Percentiles rank a stretch among this genome's conserved stretches.
Conservation (phyloP, 2,888 invertebrate species). For the Andrena marginata region DNA sequence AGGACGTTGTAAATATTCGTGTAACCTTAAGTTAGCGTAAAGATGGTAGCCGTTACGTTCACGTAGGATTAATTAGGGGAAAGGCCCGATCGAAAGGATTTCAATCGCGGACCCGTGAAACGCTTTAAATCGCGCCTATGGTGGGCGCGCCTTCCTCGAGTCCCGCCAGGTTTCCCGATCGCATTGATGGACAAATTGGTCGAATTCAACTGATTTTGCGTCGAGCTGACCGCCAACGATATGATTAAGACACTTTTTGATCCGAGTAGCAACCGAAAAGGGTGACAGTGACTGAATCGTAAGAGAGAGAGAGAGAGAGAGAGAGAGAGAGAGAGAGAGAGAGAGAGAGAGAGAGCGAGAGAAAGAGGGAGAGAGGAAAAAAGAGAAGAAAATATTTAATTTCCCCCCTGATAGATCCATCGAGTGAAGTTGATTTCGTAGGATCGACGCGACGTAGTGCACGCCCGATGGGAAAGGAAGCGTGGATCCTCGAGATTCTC, state of each 20-base stretch:
- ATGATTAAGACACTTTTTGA: slow-evolving; percentile 34
- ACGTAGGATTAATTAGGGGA: slow-evolving; percentile 18
- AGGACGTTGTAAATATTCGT: slow-evolving; percentile 52
- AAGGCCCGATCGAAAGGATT: slow-evolving; percentile 37
- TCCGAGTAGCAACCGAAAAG: slow-evolving; percentile 15
- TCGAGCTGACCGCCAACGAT: slow-evolving; percentile 32
- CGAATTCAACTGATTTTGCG: slow-evolving; percentile 38
- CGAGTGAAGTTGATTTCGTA: slow-evolving; percentile 31
- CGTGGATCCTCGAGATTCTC: slow-evolving; percentile 15
- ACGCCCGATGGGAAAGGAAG: not conserved
- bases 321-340: not conserved
- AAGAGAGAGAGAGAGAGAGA: not conserved
- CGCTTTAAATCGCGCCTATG: not conserved
- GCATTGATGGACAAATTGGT: slow-evolving; percentile 29
- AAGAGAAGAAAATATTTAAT: slow-evolving; percentile 9
- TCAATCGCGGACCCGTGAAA: slow-evolving; percentile 15
- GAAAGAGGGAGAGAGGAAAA: not conserved
- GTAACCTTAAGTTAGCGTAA: slow-evolving; percentile 47
- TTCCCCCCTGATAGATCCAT: slow-evolving; percentile 22
- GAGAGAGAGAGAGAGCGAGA: not conserved
- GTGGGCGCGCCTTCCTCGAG: not conserved
- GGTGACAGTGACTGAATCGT: slow-evolving; percentile 13
- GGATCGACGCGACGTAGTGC: not conserved
- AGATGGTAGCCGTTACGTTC: slow-evolving; percentile 26
- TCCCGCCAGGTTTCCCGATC: slow-evolving; percentile 14